These are phyloP conservation scores for Drosophila niveifrons DNA, from an alignment of 2,888 invertebrate genomes.

Conservation along the genomic window DNA sequence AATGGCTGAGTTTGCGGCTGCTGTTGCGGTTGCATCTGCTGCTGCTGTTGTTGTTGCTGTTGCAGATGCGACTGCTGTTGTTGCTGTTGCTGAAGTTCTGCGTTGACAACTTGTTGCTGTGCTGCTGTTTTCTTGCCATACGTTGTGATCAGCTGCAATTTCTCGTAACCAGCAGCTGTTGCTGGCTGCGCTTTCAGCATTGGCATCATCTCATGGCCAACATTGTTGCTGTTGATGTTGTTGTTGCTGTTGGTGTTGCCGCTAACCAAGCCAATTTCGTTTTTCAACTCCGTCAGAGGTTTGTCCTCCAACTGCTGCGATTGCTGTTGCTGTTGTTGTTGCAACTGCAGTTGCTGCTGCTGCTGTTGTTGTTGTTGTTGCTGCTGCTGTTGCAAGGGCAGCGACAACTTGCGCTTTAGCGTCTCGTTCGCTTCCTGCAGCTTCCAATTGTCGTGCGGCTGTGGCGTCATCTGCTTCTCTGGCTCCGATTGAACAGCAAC, in stretches of 20 bases:
- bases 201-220: constrained; percentile 37
- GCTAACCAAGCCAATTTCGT: constrained; percentile 29
- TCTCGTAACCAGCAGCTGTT: constrained; percentile 36
- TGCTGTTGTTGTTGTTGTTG: constrained; percentile 26
- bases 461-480: constrained; percentile 44
- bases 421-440: constrained; percentile 46
- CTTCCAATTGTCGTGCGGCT: constrained; percentile 54
- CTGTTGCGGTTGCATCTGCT: constrained; percentile 29
- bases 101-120: constrained; percentile 4
- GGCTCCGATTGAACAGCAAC: constrained; percentile 23
- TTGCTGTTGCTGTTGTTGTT: constrained; percentile 28
- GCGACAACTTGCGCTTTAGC: constrained; percentile 57
- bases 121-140: constrained; percentile 47
- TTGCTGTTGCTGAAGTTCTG: constrained; percentile 24
- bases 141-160: constrained; percentile 53
- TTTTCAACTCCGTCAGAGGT: constrained; percentile 38
- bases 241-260: constrained; percentile 22
- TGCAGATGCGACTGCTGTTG: constrained; percentile 7
- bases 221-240: constrained; percentile 45
- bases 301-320: constrained; percentile 47
- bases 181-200: constrained; percentile 36
- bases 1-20: constrained; percentile 26
- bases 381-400: constrained; percentile 28
- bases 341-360: constrained; percentile 27
- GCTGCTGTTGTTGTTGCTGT: constrained; percentile 46